Evolutionary conservation across 2,797 vertebrate species (phyloP).

Genomic region (Prionace glauca): DNA sequence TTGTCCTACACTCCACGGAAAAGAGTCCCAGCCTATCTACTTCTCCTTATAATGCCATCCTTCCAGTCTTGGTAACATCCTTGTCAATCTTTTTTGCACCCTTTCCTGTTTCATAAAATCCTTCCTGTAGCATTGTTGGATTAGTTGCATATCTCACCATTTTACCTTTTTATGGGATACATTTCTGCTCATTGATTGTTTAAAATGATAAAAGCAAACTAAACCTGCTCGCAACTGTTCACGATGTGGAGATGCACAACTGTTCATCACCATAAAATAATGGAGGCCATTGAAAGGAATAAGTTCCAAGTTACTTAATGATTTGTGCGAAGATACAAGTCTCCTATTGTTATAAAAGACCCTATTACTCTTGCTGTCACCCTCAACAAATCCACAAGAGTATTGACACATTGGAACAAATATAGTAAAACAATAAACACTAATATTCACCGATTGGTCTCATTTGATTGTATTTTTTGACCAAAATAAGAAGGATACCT

Average conservation of each 20-base stretch:
- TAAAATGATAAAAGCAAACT: not conserved
- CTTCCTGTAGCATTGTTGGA: not conserved
- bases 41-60: too few species aligned
- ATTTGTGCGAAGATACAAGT: not conserved
- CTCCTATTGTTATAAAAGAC: not conserved
- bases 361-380: not conserved
- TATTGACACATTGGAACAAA: not conserved
- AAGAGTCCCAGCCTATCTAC: too few species aligned
- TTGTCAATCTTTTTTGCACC: too few species aligned
- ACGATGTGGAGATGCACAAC: not conserved
- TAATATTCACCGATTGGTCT: not conserved
- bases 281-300: not conserved
- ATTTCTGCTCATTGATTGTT: not conserved
- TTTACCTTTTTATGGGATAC: not conserved
- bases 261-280: not conserved
- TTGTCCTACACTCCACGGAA: too few species aligned
- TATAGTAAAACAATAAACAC: not conserved
- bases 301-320: not conserved
- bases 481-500: slow-evolving; percentile 58
- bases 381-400: not conserved
- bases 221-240: not conserved
- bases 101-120: too few species aligned
- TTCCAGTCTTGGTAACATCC: too few species aligned
- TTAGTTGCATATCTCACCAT: not conserved
- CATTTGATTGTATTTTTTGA: not conserved